Evolutionary conservation across 2,888 invertebrate genomes (phyloP), one percentile per base, ranked within the genome.

Genomic region (Catocala fraxini): DNA sequence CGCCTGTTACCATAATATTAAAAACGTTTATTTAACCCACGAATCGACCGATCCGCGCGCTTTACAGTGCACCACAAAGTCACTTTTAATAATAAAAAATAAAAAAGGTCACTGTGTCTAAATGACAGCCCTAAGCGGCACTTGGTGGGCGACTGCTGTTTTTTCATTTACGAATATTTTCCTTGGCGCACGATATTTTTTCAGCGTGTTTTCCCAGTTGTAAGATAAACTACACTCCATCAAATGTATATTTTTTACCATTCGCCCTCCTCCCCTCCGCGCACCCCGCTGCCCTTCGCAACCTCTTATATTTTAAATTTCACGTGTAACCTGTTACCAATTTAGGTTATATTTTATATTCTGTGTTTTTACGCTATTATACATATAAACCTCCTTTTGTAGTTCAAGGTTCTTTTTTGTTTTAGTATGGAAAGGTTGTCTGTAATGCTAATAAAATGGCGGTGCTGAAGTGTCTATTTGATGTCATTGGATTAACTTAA

Each of bases 161-260:
- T 93, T 94, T 94, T 93, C 94, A 94, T 94, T 93, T 93, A 89
- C 88, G 92, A 91, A 94, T 94, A 93, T 93, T 94, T 94, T 94
- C 89, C 91, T 93, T 92, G 85, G 91, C 89, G 81, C 87, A 81
- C 90, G 91, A 90, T 94, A 93, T 94, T 93, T 94, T 94, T 92
- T 89, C 90, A 89, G 87, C 73, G 83, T 92, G 91, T 93, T 94
- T 93, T 91, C 89, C 89, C 93, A 92, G 91, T 88, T 90, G 94
- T 90, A 93, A 93, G 90, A 93, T 93, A 94, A 93, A 93, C 93
- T 93, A 92, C 88, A 88, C 89, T 91, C 90, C 90, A 92, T 92
- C 92, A 92, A 91, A 93, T 86, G 89, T 89, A 87, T 89, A 87
- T 89, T 89, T 91, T 92, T 90, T 89, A 86, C 84, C 83, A 82